Evolutionary conservation across 2,797 vertebrate genomes (phyloP).

Genomic region (Morus bassanus): DNA sequence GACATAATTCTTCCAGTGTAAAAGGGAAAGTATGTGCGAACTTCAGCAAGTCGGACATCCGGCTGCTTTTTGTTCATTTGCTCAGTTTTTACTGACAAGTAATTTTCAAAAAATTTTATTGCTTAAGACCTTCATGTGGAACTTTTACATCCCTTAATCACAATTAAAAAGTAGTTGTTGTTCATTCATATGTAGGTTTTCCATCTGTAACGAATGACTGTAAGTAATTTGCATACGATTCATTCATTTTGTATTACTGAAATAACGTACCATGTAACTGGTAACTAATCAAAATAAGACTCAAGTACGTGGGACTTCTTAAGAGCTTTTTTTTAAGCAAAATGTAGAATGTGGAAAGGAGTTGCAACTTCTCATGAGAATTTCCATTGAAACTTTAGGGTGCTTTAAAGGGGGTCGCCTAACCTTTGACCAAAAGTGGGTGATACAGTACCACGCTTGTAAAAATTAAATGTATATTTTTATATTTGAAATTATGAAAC

Average conservation of each 20-base stretch:
- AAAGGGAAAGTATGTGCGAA: background rate
- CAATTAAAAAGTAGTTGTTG: background rate
- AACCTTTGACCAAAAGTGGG: too few species aligned
- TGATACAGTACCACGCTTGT: background rate
- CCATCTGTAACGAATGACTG: background rate
- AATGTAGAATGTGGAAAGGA: background rate
- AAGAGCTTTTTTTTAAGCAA: background rate
- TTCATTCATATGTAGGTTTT: background rate
- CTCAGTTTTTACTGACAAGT: background rate
- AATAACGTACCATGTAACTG: background rate
- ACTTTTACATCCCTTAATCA: background rate
- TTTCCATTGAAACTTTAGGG: background rate
- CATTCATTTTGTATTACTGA: background rate
- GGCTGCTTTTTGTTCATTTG: background rate
- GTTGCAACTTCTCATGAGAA: background rate
- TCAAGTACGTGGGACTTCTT: background rate
- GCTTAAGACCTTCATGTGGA: background rate
- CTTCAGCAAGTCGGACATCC: background rate
- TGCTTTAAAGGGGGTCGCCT: background rate
- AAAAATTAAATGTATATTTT: background rate
- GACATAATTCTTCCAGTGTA: background rate
- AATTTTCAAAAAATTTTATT: background rate
- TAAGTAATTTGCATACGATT: background rate
- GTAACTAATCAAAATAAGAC: background rate
- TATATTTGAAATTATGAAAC: background rate